These are phyloP conservation scores for Apantesis nais DNA, from an alignment of 2,888 invertebrate genomes.

Conservation along the genomic window DNA sequence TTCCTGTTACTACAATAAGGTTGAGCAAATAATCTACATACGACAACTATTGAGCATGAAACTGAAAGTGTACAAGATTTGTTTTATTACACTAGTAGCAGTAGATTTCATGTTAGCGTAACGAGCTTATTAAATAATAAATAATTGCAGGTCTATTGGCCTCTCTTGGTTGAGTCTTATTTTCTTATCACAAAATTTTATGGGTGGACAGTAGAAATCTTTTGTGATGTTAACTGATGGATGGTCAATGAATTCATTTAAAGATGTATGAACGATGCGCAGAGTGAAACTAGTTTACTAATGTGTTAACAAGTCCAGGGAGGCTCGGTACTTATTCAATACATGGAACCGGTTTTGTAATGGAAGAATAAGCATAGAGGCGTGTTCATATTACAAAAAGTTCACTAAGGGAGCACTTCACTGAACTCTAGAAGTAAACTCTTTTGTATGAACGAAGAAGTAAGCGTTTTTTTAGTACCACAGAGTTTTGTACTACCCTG, in stretches of 20 bases:
- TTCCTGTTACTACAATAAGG: not conserved
- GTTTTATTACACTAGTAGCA: conserved; percentile 30
- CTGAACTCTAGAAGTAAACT: not conserved
- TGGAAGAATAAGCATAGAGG: not conserved
- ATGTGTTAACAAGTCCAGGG: not conserved
- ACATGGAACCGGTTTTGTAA: not conserved
- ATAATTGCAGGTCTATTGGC: conserved; percentile 57
- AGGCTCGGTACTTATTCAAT: not conserved
- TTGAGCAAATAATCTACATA: not conserved
- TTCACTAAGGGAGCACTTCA: not conserved
- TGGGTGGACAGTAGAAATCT: not conserved
- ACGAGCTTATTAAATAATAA: conserved; percentile 46
- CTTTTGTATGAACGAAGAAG: not conserved
- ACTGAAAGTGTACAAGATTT: conserved; percentile 3
- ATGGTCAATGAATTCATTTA: conserved; percentile 9
- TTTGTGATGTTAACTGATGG: conserved; percentile 9
- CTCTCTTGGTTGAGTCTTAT: conserved; percentile 12
- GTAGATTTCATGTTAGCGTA: conserved; percentile 55
- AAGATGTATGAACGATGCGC: not conserved
- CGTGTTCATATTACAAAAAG: not conserved
- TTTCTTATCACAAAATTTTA: not conserved
- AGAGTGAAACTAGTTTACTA: not conserved
- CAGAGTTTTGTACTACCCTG: not conserved
- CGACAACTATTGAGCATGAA: not conserved
- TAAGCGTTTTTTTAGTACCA: not conserved